phyloP scores from a whole-genome alignment of 2,113 vertebrate species.

The Pseudopodoces humilis region DNA sequence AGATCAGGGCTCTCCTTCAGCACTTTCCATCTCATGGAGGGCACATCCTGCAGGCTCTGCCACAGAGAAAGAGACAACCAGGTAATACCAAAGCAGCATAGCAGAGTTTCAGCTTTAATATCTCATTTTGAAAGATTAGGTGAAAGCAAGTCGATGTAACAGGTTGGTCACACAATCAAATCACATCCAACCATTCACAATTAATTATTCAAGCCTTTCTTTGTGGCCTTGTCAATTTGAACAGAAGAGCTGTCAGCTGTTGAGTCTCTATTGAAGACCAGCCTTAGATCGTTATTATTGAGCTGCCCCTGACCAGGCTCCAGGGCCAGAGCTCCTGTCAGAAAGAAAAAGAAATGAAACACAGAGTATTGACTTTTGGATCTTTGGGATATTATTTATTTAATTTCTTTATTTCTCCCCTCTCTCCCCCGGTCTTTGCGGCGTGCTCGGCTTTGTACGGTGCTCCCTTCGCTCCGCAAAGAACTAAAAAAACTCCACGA shows the following conservation, averaged over 20 bases:
- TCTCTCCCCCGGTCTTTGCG: neutral
- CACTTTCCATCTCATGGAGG: neutral
- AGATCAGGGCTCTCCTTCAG: neutral
- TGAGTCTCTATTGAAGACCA: slow-evolving; percentile 48
- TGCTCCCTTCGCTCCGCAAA: neutral
- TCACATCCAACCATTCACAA: neutral
- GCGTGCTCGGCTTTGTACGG: neutral
- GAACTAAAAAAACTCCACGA: neutral
- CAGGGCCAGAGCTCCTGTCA: slow-evolving; percentile 3
- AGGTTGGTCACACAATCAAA: slow-evolving; percentile 12
- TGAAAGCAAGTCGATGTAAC: neutral
- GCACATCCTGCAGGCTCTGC: neutral
- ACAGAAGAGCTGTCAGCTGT: slow-evolving; percentile 60
- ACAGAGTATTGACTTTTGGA: neutral
- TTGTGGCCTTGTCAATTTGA: slow-evolving; percentile 67
- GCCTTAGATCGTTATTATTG: slow-evolving; percentile 72
- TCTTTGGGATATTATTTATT: neutral
- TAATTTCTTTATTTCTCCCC: neutral
- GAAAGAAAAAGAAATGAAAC: slow-evolving; percentile 34
- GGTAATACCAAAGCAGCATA: neutral
- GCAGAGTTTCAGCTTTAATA: neutral
- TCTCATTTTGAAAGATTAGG: neutral
- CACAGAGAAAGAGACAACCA: neutral
- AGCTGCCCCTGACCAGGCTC: slow-evolving; percentile 28
- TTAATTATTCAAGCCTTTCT: slow-evolving; percentile 66